Evolutionary conservation across 2,888 invertebrate genomes (phyloP).

Genomic region (Tiphia femorata): DNA sequence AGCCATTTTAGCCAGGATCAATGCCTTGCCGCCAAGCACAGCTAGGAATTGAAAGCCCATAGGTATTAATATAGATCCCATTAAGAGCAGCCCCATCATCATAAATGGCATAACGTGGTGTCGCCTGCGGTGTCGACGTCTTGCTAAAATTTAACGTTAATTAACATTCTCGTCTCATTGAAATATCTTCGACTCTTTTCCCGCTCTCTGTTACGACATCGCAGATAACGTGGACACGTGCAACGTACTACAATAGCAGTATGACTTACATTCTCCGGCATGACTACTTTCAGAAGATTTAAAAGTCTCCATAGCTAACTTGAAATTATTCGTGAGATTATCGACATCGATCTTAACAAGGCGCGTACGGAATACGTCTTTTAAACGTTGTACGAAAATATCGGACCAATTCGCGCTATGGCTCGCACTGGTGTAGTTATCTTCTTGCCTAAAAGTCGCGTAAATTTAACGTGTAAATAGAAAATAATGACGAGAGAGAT

Average conservation of each 20-base stretch:
- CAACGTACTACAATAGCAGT: neutral
- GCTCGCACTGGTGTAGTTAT: no score
- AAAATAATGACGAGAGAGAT: no score
- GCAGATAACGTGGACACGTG: no score
- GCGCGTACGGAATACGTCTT: conserved; percentile 75
- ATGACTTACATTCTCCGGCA: conserved; percentile 24
- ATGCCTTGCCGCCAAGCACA: conserved; percentile 84
- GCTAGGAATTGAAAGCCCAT: conserved; percentile 89
- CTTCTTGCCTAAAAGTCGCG: no score
- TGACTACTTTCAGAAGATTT: conserved; percentile 5
- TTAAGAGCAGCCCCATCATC: conserved; percentile 83
- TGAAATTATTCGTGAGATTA: conserved; percentile 5
- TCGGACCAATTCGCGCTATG: conserved; percentile 73
- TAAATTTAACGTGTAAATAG: no score
- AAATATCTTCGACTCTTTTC: no score
- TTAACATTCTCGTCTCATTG: no score
- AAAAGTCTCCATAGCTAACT: conserved; percentile 8
- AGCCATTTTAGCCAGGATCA: conserved; percentile 85
- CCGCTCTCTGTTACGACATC: no score
- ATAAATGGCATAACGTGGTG: conserved; percentile 82
- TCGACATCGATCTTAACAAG: conserved; percentile 76
- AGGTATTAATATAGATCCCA: conserved; percentile 82
- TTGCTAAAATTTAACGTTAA: no score
- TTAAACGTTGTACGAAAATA: conserved; percentile 74
- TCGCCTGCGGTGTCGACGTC: conserved; percentile 72